phyloP scores from a whole-genome alignment of 2,113 vertebrate genomes.

The Odontophorus gujanensis region DNA sequence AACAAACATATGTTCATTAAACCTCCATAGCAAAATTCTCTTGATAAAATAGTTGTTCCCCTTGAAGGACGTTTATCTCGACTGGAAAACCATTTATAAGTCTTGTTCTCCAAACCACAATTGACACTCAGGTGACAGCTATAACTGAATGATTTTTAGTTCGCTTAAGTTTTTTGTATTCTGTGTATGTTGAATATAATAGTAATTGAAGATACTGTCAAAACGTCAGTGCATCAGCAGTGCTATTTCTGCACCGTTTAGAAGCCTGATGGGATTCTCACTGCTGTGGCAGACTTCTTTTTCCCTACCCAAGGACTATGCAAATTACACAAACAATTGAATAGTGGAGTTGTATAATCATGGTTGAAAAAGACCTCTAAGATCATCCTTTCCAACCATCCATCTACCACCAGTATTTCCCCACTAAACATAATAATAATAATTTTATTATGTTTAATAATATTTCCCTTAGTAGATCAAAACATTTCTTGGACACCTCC shows the following conservation, averaged over 20 bases:
- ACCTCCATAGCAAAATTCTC: neutral
- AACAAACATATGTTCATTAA: neutral
- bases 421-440: too few relatives aligned
- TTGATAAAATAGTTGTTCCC: neutral
- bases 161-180: neutral
- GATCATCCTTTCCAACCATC: too few relatives aligned
- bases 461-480: too few relatives aligned
- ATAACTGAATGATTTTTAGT: neutral
- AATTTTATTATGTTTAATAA: too few relatives aligned
- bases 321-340: neutral
- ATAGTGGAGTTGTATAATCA: too few relatives aligned
- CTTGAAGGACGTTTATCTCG: neutral
- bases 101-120: neutral
- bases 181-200: neutral
- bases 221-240: neutral
- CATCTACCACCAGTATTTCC: too few relatives aligned
- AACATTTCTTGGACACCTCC: too few relatives aligned
- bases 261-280: neutral
- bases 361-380: too few relatives aligned
- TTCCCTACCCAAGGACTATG: neutral
- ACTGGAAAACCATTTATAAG: neutral
- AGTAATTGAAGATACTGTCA: neutral
- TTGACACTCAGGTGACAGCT: neutral
- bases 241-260: neutral
- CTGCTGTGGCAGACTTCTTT: rapidly evolving